Percentiles rank a stretch among this genome's conserved stretches.
Conservation (phyloP, 2,797 vertebrate genomes). For the Hydrophis major region DNA sequence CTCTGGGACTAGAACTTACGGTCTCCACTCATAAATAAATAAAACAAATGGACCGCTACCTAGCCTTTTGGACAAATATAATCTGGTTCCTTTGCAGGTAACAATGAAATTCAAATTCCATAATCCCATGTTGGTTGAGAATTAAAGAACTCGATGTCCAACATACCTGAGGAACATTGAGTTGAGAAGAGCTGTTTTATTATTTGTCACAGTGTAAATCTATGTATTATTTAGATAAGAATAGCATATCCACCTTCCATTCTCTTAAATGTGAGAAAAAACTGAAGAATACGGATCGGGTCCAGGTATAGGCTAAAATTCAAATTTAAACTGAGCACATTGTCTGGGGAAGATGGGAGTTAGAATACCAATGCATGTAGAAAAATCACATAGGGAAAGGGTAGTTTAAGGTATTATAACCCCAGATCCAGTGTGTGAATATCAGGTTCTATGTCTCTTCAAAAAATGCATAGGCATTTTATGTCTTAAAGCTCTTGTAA, state of each 20-base stretch:
- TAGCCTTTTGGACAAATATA: background rate
- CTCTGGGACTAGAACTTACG: background rate
- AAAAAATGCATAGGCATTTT: conserved; percentile 79
- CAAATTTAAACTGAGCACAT: background rate
- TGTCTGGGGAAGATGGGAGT: background rate
- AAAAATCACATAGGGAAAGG: background rate
- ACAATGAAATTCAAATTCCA: background rate
- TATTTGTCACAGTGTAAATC: background rate
- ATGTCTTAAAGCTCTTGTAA: conserved; percentile 79
- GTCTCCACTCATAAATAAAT: background rate
- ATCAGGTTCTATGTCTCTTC: conserved; percentile 39
- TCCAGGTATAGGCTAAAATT: background rate
- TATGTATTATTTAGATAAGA: background rate
- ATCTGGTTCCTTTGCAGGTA: background rate
- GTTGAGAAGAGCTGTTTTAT: background rate
- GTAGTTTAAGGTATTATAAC: conserved; percentile 21
- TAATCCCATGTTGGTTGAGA: background rate
- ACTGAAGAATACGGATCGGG: background rate
- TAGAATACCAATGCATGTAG: background rate
- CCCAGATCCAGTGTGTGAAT: conserved; percentile 54
- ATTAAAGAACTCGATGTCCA: background rate
- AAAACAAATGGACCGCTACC: background rate
- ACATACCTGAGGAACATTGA: background rate
- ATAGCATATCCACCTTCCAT: background rate
- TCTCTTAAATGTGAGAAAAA: background rate